Evolutionary conservation across 2,797 vertebrate species (phyloP), one percentile per base, ranked within the genome.

Genomic region (Danio choprae): DNA sequence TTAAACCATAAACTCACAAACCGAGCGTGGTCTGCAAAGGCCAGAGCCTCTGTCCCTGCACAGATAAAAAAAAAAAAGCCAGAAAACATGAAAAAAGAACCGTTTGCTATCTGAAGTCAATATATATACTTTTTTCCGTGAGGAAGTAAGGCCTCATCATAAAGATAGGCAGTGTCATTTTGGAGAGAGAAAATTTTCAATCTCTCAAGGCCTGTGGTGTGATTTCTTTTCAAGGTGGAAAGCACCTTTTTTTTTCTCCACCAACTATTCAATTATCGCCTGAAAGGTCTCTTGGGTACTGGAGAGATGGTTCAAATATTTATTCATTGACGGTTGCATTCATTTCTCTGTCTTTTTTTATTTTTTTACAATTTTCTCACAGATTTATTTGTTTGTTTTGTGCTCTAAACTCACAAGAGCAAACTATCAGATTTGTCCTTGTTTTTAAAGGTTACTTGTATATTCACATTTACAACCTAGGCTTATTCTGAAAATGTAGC

Each of bases 91-190:
- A 77, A 64, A 77, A 60, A 67, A 48, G 44, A n/a, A 12, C 43
- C 0, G 8, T 41, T 38, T 50, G 22, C 43, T 58, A 77, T 67
- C 74, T 68, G 41, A 67, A 58, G 63, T 38, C 41, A 15, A 77
- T 77, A 76, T 62, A 50, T 74, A 40, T 62, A 43, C 7, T 29
- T 65, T 60, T 10, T 41, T 43, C 22, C 11, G 10, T 12, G 7
- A 43, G 74, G 20, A 65, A n/a, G 13, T 68, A 20, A 76, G 50
- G 62, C 10, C 62, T 67, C 62, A 44, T 77, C 50, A 77, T 67
- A 67, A 77, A 77, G 50, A 77, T 67, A 67, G 74, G 40, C 74
- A 56, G 63, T 67, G 74, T 81, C 71, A 69, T 59, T 75, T 74
- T 68, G 65, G 36, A 74, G 20, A 69, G 72, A 50, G 55, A 60